Evolutionary conservation across 2,797 vertebrate genomes (phyloP).

Genomic region (Furcifer pardalis): DNA sequence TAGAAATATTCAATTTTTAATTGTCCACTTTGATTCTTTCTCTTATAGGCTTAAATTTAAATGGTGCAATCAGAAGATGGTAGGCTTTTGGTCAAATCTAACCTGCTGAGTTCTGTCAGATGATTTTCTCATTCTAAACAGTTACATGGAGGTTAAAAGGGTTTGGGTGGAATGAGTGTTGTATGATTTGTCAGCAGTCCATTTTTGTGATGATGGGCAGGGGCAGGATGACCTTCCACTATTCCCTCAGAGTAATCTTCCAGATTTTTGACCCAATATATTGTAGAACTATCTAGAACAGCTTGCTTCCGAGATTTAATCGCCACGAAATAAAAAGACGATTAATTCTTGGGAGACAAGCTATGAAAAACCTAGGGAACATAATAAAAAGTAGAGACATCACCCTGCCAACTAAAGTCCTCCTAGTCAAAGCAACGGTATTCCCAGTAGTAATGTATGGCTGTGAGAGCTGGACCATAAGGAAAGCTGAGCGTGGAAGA

Average conservation of each 20-base stretch:
- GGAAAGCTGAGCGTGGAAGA: too few species aligned
- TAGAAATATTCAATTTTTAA: conserved; percentile 49
- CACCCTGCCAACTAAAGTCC: too few species aligned
- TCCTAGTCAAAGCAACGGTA: too few species aligned
- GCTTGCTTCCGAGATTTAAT: too few species aligned
- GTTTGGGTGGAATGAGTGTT: neutral
- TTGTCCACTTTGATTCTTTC: neutral
- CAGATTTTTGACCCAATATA: neutral
- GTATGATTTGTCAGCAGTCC: neutral
- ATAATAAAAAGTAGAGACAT: too few species aligned
- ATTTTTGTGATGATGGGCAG: neutral
- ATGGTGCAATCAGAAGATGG: neutral
- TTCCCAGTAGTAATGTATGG: too few species aligned
- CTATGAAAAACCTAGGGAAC: too few species aligned
- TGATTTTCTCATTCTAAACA: neutral
- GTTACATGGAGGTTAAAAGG: neutral
- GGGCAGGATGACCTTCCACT: neutral
- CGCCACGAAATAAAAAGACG: too few species aligned
- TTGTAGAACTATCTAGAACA: conserved; percentile 1
- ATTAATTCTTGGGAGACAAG: too few species aligned
- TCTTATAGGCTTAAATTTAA: conserved; percentile 44
- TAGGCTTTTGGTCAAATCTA: neutral
- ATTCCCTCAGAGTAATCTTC: neutral
- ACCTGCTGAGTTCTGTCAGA: neutral
- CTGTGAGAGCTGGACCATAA: too few species aligned